These are phyloP conservation scores for Atractosteus spatula DNA, from an alignment of 2,113 vertebrate species.

Conservation along the genomic window DNA sequence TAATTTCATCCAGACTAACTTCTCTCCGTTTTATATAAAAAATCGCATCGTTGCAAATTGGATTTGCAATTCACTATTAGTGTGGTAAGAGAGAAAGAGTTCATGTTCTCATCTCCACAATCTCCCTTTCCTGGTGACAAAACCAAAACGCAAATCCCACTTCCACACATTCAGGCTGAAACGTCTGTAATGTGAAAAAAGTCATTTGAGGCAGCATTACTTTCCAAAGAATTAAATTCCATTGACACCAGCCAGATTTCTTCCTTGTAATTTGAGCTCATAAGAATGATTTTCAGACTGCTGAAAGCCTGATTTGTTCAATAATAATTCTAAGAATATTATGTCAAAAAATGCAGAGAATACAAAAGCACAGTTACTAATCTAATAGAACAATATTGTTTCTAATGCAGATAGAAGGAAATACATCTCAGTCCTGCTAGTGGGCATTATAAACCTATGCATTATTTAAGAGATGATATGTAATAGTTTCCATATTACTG, in stretches of 20 bases:
- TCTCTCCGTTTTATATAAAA: too few relatives aligned
- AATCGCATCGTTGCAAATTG: too few relatives aligned
- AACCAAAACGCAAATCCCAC: too few relatives aligned
- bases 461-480: conserved; percentile 39
- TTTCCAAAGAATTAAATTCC: neutral
- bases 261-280: conserved; percentile 7
- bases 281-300: conserved; percentile 29
- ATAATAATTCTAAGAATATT: conserved; percentile 35
- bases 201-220: conserved; percentile 1
- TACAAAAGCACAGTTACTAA: conserved; percentile 41
- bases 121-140: too few relatives aligned
- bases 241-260: conserved; percentile 5
- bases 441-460: conserved; percentile 26
- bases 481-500: conserved; percentile 28
- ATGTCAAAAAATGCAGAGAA: conserved; percentile 43
- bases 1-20: too few relatives aligned
- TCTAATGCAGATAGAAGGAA: conserved; percentile 33
- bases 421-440: conserved; percentile 28
- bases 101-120: neutral
- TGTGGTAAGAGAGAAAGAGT: too few relatives aligned
- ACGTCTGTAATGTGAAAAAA: neutral
- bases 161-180: neutral
- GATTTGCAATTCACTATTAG: too few relatives aligned
- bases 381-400: conserved; percentile 31
- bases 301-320: conserved; percentile 37